Percentiles rank a stretch among this genome's conserved stretches.
Conservation (phyloP, 1,140 invertebrate species). For the Eriosoma lanigerum region DNA sequence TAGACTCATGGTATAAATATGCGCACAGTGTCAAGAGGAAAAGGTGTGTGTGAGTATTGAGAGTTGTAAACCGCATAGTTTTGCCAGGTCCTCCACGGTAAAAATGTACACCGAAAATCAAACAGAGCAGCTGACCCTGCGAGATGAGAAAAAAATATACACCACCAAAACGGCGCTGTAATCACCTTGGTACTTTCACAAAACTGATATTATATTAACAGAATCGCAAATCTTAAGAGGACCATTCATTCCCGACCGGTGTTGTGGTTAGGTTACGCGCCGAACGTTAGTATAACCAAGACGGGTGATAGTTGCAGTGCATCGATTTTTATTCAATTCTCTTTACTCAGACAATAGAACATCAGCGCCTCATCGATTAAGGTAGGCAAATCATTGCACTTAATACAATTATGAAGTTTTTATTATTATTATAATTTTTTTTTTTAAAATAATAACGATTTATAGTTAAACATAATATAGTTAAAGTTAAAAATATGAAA, state of each 20-base stretch:
- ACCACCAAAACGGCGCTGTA: slow-evolving; percentile 35
- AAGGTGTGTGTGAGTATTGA: slow-evolving; percentile 30
- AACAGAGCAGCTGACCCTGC: slow-evolving; percentile 45
- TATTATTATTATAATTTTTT: not conserved
- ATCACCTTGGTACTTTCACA: slow-evolving; percentile 51
- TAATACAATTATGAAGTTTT: too few species aligned
- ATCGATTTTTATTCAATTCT: not conserved
- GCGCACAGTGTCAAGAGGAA: slow-evolving; percentile 27
- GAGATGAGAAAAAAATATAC: slow-evolving; percentile 37
- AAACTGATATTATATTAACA: slow-evolving; percentile 49
- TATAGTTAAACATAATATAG: not conserved
- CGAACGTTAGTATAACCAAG: slow-evolving; percentile 31
- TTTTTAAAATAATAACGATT: not conserved
- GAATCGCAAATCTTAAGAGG: slow-evolving; percentile 46
- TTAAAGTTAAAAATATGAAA: not conserved
- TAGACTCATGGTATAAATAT: too few species aligned
- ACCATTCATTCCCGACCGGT: slow-evolving; percentile 46
- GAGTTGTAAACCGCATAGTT: slow-evolving; percentile 38
- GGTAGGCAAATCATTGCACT: slow-evolving; percentile 32
- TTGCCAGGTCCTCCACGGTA: slow-evolving; percentile 17
- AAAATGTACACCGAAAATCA: slow-evolving; percentile 35
- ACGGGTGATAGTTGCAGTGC: slow-evolving; percentile 37
- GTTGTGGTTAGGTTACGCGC: slow-evolving; percentile 47
- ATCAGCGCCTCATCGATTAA: slow-evolving; percentile 36
- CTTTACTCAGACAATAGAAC: not conserved